Evolutionary conservation across 2,113 vertebrate species (phyloP).

Genomic region (Danionella cerebrum): DNA sequence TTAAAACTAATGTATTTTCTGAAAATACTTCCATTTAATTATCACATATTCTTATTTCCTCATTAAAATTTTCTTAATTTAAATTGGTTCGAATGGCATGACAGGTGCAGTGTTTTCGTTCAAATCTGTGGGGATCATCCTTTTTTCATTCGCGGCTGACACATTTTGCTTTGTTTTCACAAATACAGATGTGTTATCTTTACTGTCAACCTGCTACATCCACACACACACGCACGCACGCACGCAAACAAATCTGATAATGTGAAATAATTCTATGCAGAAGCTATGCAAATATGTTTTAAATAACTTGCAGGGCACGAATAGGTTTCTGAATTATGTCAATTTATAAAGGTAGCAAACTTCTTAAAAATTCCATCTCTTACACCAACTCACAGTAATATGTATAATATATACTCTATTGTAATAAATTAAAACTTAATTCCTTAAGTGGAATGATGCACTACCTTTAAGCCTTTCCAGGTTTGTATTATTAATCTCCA

Average conservation of each 20-base stretch:
- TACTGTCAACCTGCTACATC: constrained; percentile 24
- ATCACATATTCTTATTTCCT: background rate
- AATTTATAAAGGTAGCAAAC: too few species aligned
- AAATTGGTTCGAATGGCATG: background rate
- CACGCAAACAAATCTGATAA: constrained; percentile 39
- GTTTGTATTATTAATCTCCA: background rate
- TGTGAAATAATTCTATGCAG: background rate
- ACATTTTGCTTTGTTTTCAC: constrained; percentile 9
- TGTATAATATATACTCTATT: too few species aligned
- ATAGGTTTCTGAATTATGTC: background rate
- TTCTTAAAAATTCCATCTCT: too few species aligned
- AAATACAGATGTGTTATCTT: constrained; percentile 4
- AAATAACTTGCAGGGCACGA: too few species aligned
- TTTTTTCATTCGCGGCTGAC: background rate
- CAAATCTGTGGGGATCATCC: background rate
- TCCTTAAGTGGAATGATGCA: background rate
- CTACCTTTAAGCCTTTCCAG: background rate
- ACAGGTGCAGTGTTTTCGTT: background rate
- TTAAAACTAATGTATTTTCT: background rate
- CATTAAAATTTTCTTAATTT: background rate
- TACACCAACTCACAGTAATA: too few species aligned
- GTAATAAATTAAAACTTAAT: too few species aligned
- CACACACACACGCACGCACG: too few species aligned
- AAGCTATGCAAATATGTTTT: constrained; percentile 5
- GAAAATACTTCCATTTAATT: background rate